Conservation (phyloP, 2,113 vertebrate species). For the Anarhynchus alexandrinus region DNA sequence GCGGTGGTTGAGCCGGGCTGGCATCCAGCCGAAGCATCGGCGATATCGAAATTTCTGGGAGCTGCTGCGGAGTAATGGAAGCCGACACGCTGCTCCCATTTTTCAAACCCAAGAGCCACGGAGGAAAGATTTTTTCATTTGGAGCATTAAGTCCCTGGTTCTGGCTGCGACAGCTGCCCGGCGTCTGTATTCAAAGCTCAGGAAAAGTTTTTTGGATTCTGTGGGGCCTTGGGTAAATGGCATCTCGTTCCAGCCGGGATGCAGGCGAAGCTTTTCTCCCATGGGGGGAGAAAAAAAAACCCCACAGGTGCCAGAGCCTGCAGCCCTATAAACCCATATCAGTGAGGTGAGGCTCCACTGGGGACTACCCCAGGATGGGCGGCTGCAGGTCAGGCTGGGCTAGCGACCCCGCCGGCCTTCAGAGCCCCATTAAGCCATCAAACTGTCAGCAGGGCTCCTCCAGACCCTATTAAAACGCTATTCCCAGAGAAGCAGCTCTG, state of each 20-base stretch:
- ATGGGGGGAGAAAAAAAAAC: neutral
- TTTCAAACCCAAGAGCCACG: neutral
- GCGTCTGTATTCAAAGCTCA: neutral
- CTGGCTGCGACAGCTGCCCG: neutral
- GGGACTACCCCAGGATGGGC: neutral
- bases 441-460: neutral
- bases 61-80: neutral
- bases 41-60: neutral
- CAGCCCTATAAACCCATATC: fast-evolving
- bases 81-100: neutral
- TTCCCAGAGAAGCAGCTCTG: neutral
- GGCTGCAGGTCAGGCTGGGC: too few relatives aligned
- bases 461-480: neutral
- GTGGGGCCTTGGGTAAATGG: neutral
- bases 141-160: neutral
- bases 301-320: neutral
- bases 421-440: neutral
- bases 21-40: fast-evolving
- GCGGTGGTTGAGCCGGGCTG: fast-evolving
- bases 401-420: neutral
- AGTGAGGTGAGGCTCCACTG: fast-evolving
- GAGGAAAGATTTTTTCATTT: constrained; percentile 14
- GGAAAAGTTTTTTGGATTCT: neutral
- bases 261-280: neutral
- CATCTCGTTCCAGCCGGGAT: neutral